phyloP scores from a whole-genome alignment of 2,797 vertebrate species.

The Euthynnus affinis region DNA sequence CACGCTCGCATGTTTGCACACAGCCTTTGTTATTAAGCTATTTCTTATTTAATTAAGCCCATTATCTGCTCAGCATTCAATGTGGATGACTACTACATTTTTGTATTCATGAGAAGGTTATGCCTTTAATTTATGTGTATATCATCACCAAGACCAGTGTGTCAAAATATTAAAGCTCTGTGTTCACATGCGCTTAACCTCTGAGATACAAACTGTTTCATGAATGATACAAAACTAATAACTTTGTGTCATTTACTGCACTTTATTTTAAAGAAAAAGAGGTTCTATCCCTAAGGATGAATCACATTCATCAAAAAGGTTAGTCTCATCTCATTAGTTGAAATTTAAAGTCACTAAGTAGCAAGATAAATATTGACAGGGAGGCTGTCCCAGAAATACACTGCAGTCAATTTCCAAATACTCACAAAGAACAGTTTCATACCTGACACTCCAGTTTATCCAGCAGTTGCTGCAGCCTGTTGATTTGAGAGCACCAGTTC shows the following conservation, averaged over 20 bases:
- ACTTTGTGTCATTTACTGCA: too few relatives aligned
- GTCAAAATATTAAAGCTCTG: background rate
- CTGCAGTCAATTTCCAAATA: background rate
- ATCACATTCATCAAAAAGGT: too few relatives aligned
- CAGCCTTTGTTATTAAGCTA: background rate
- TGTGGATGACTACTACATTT: background rate
- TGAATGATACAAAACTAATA: background rate
- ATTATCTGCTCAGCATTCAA: background rate
- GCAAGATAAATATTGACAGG: background rate
- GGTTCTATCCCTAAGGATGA: too few relatives aligned
- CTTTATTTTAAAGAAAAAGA: too few relatives aligned
- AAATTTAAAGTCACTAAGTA: background rate
- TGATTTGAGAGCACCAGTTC: conserved; percentile 94
- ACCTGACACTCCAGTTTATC: conserved; percentile 97
- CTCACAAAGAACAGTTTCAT: background rate
- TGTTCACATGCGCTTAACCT: background rate
- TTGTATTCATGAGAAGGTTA: background rate
- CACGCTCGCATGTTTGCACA: background rate
- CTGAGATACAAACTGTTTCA: background rate
- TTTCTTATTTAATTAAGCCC: conserved; percentile 8
- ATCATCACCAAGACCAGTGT: background rate
- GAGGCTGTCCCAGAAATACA: background rate
- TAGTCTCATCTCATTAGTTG: too few relatives aligned
- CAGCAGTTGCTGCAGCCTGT: conserved; percentile 93
- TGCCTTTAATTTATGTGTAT: background rate